Percentiles rank a stretch among this genome's conserved stretches.
Conservation (phyloP, 2,113 vertebrate species). For the Oryzias javanicus region DNA sequence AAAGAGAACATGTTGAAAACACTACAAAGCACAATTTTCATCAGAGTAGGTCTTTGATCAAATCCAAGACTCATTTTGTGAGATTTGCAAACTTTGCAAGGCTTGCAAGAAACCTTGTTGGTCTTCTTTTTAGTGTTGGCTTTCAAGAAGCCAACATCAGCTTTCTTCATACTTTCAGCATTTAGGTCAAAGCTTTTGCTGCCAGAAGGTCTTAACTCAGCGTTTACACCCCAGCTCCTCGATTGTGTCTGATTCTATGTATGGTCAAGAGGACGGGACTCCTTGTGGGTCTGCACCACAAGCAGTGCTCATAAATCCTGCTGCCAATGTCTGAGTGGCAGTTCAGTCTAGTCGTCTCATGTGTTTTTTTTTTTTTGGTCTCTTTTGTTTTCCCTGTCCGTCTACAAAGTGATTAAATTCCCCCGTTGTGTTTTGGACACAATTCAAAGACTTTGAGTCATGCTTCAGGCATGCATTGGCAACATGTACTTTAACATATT, state of each 20-base stretch:
- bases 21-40: no score
- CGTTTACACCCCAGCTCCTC: slow-evolving; percentile 61
- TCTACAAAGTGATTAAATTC: slow-evolving; percentile 60
- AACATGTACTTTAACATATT: slow-evolving; percentile 27
- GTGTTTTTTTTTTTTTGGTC: slow-evolving; percentile 20
- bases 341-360: slow-evolving; percentile 34
- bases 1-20: no score
- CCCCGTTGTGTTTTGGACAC: slow-evolving; percentile 54
- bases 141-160: slow-evolving; percentile 40
- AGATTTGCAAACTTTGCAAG: neutral
- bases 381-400: slow-evolving; percentile 5
- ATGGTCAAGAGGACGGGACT: slow-evolving; percentile 68
- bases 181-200: slow-evolving; percentile 64
- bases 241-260: slow-evolving; percentile 71
- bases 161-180: slow-evolving; percentile 64
- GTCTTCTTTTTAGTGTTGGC: slow-evolving; percentile 36
- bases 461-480: slow-evolving; percentile 58
- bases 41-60: no score
- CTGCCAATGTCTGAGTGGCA: slow-evolving; percentile 64
- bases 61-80: no score
- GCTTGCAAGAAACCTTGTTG: slow-evolving; percentile 44
- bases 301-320: slow-evolving; percentile 45
- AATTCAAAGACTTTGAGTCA: slow-evolving; percentile 61
- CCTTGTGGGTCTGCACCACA: slow-evolving; percentile 58
- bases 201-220: slow-evolving; percentile 64